These are phyloP conservation scores for Archips crataeganus DNA, from an alignment of 2,888 invertebrate species.

Conservation along the genomic window DNA sequence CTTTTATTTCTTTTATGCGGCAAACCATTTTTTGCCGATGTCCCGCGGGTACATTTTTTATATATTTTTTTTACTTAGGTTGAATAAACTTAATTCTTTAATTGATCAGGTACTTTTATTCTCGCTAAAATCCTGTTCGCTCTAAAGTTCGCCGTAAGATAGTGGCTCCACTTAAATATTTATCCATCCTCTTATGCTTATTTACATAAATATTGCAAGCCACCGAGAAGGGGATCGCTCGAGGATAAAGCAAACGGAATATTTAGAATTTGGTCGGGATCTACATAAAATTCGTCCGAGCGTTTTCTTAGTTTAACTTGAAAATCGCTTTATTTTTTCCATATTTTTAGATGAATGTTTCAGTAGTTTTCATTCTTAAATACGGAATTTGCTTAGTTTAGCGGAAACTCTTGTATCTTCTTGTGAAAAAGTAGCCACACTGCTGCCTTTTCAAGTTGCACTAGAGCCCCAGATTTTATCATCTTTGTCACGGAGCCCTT, in stretches of 20 bases:
- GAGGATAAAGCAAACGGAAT: slow-evolving; percentile 45
- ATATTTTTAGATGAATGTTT: neutral
- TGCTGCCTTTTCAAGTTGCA: slow-evolving; percentile 8
- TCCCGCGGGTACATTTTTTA: slow-evolving; percentile 31
- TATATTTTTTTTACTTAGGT: slow-evolving; percentile 33
- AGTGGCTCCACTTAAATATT: slow-evolving; percentile 39
- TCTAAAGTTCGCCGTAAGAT: slow-evolving; percentile 32
- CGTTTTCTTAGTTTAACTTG: slow-evolving; percentile 29
- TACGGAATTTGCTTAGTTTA: neutral
- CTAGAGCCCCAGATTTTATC: slow-evolving; percentile 2
- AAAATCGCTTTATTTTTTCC: slow-evolving; percentile 10
- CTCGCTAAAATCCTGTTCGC: slow-evolving; percentile 15
- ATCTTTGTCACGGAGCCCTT: slow-evolving; percentile 10
- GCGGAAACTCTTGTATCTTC: neutral
- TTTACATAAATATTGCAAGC: slow-evolving; percentile 44
- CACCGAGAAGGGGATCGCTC: slow-evolving; percentile 40
- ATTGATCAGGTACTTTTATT: slow-evolving; percentile 14
- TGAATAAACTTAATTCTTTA: slow-evolving; percentile 27
- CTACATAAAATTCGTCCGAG: slow-evolving; percentile 31
- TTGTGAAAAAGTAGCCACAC: neutral
- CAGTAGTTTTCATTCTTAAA: neutral
- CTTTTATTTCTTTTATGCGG: slow-evolving; percentile 30
- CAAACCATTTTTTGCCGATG: slow-evolving; percentile 24
- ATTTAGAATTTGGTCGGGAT: slow-evolving; percentile 43
- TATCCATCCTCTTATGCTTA: slow-evolving; percentile 33